A percentile compares a stretch with the other conserved stretches of the same genome.
phyloP scores from a whole-genome alignment of 1,140 invertebrate genomes.

The Elysia chlorotica region DNA sequence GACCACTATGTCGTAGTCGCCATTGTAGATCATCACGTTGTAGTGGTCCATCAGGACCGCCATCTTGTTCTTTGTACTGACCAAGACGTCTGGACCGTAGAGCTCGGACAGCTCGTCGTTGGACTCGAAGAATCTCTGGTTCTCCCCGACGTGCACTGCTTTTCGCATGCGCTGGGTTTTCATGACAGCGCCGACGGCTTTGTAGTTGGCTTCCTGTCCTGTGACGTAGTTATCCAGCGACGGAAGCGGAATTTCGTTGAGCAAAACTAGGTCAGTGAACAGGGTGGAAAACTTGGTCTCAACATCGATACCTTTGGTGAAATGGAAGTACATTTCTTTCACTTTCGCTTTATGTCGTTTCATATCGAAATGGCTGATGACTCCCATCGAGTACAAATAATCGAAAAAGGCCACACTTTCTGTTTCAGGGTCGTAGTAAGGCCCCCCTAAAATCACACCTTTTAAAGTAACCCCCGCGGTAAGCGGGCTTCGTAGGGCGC shows the following conservation, averaged over 20 bases:
- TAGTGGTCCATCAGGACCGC: conserved; percentile 11
- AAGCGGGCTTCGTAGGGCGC: no score
- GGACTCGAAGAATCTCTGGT: not conserved
- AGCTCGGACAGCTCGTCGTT: conserved; percentile 5
- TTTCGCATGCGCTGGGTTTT: not conserved
- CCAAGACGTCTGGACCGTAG: conserved; percentile 4
- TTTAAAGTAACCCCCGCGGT: not conserved
- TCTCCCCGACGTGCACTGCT: conserved; percentile 4
- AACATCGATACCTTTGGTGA: not conserved
- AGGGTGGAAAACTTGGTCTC: not conserved
- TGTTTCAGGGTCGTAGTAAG: conserved; percentile 14
- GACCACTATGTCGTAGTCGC: conserved; percentile 15
- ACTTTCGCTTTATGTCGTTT: conserved; percentile 1
- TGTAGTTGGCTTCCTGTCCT: not conserved
- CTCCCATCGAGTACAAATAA: conserved; percentile 11
- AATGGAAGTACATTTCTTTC: not conserved
- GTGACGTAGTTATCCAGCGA: conserved; percentile 21
- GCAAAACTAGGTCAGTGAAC: conserved; percentile 5
- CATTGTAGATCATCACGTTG: conserved; percentile 21
- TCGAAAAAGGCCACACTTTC: conserved; percentile 14
- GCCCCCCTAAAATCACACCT: conserved; percentile 8
- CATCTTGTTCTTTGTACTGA: conserved; percentile 3
- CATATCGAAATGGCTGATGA: conserved; percentile 4
- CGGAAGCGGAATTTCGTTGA: not conserved
- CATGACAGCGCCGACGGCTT: not conserved